These are phyloP conservation scores for Upupa epops DNA, from an alignment of 2,113 vertebrate species.

Conservation along the genomic window DNA sequence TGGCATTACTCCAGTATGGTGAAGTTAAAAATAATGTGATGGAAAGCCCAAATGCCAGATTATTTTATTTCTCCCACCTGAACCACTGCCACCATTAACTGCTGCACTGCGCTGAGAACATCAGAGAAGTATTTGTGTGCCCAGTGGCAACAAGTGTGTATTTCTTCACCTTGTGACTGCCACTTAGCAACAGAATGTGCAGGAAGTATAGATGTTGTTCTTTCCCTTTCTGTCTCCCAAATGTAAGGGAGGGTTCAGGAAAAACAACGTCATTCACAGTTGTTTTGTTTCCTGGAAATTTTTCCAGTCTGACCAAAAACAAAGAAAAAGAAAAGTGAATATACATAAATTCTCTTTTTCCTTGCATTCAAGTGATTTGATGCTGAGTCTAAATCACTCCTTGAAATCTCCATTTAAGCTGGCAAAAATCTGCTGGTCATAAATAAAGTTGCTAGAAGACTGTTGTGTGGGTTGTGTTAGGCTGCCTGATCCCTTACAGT, in stretches of 20 bases:
- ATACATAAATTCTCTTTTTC: background rate
- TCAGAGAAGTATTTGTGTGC: background rate
- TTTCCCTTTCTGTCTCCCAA: conserved; percentile 47
- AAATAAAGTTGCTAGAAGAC: background rate
- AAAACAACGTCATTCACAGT: conserved; percentile 18
- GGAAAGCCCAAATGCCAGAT: background rate
- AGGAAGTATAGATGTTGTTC: conserved; percentile 49
- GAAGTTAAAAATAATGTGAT: background rate
- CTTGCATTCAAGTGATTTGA: background rate
- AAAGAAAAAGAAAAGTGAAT: background rate
- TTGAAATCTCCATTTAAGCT: background rate
- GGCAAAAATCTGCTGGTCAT: background rate
- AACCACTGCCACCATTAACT: background rate
- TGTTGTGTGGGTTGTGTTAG: background rate
- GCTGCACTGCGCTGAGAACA: background rate
- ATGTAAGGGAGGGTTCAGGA: conserved; percentile 50
- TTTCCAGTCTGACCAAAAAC: background rate
- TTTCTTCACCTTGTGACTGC: background rate
- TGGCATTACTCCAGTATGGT: background rate
- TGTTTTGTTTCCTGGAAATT: conserved; percentile 46
- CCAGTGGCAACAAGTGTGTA: background rate
- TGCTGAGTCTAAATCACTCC: background rate
- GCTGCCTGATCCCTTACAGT: background rate
- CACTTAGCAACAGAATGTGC: conserved; percentile 1
- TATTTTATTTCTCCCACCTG: background rate